A percentile compares a stretch with the other conserved stretches of the same genome.
Evolutionary conservation across 2,113 vertebrate species (phyloP).

Genomic region (Sceloporus tristichus): DNA sequence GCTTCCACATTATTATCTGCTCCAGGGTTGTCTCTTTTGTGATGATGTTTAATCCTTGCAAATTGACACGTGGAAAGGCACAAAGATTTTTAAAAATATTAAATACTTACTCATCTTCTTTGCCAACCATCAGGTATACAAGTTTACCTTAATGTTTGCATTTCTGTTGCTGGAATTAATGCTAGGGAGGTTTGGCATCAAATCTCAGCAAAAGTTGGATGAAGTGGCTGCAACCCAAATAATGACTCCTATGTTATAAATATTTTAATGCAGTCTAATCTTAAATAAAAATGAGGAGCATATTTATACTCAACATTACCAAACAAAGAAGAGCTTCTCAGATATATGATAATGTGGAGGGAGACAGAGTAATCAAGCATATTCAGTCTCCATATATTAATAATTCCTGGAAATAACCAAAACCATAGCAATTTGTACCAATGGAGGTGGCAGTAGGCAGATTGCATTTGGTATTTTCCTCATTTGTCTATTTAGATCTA

Average conservation of each 20-base stretch:
- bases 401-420: too few relatives aligned
- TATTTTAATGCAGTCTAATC: too few relatives aligned
- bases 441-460: too few relatives aligned
- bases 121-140: not conserved
- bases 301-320: too few relatives aligned
- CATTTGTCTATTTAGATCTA: too few relatives aligned
- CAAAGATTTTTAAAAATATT: not conserved
- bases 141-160: not conserved
- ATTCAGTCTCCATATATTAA: too few relatives aligned
- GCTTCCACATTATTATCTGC: not conserved
- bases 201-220: not conserved
- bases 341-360: too few relatives aligned
- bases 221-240: not conserved
- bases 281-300: too few relatives aligned
- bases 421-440: too few relatives aligned
- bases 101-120: not conserved
- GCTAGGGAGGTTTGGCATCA: not conserved
- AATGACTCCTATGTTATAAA: not conserved
- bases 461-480: too few relatives aligned
- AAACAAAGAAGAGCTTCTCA: too few relatives aligned
- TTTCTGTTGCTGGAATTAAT: not conserved
- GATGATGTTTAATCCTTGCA: not conserved
- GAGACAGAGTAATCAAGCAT: too few relatives aligned
- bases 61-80: rapidly evolving
- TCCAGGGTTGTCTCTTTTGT: not conserved